Conservation (phyloP, 2,113 vertebrate species). For the Bothrops jararaca region DNA sequence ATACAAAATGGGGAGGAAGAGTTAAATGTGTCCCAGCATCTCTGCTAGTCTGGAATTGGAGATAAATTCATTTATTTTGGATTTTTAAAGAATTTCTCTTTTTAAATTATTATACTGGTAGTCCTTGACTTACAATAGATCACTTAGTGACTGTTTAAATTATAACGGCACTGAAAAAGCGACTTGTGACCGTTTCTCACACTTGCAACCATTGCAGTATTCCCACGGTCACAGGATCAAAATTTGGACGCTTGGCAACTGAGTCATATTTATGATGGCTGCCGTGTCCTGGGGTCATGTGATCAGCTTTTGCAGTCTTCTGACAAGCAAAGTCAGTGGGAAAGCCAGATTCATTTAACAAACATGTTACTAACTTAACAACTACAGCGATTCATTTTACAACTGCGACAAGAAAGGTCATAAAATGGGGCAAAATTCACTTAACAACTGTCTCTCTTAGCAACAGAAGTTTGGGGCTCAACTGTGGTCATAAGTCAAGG, state of each 20-base stretch:
- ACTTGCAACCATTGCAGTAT: too few species aligned
- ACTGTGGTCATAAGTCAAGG: not conserved
- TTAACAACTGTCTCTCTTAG: not conserved
- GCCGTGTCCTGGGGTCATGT: not conserved
- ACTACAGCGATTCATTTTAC: not conserved
- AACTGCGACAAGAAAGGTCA: not conserved
- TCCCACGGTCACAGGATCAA: too few species aligned
- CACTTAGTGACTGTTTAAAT: too few species aligned
- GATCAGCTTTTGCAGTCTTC: not conserved
- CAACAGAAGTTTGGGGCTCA: not conserved
- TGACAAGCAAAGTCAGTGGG: not conserved
- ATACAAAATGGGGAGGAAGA: not conserved
- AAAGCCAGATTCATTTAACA: not conserved
- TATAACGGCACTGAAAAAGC: too few species aligned
- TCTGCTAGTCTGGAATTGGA: not conserved
- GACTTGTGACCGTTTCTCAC: too few species aligned
- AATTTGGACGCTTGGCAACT: too few species aligned
- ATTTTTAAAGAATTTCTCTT: not conserved
- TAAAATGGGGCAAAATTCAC: not conserved
- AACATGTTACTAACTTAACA: not conserved
- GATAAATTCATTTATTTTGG: not conserved
- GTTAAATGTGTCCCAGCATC: not conserved
- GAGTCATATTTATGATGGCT: not conserved
- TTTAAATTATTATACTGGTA: not conserved
- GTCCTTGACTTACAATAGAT: too few species aligned